A percentile compares a stretch with the other conserved stretches of the same genome.
Conservation (phyloP, 2,797 vertebrate genomes). For the Acanthurus tractus region DNA sequence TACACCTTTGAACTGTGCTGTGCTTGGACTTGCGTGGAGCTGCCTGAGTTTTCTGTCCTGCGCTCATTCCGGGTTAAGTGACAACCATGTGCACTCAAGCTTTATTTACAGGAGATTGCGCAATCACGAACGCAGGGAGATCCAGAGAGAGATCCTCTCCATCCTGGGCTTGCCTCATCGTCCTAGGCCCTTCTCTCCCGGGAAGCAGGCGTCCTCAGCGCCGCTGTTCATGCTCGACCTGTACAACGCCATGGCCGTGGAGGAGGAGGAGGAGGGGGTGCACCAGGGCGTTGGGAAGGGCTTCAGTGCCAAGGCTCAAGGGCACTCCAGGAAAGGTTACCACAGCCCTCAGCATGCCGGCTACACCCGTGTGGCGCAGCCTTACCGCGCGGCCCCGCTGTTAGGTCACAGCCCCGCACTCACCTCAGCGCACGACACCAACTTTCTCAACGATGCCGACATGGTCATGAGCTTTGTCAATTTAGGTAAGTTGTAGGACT, state of each 20-base stretch:
- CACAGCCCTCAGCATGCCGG: conserved; percentile 88
- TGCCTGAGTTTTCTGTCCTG: conserved; percentile 90
- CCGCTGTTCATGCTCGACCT: conserved; percentile 99
- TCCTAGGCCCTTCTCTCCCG: conserved; percentile 97
- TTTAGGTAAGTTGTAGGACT: conserved; percentile 89
- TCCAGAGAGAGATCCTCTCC: conserved; percentile 99
- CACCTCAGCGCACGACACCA: conserved; percentile 93
- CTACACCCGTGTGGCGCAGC: conserved; percentile 90
- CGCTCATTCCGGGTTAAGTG: conserved; percentile 90
- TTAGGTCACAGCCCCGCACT: conserved; percentile 92
- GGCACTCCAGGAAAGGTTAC: conserved; percentile 88
- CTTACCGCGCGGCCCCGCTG: conserved; percentile 89
- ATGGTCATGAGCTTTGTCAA: conserved; percentile 99
- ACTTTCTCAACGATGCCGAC: conserved; percentile 98
- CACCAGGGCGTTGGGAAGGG: conserved; percentile 86
- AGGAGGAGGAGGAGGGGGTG: conserved; percentile 90
- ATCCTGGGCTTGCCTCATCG: conserved; percentile 98
- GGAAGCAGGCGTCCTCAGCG: conserved; percentile 97
- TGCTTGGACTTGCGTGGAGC: conserved; percentile 93
- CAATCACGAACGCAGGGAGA: conserved; percentile 97
- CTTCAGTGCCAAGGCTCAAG: conserved; percentile 85
- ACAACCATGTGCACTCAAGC: conserved; percentile 99
- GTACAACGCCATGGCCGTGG: conserved; percentile 98
- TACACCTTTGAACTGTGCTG: conserved; percentile 83
- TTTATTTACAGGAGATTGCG: conserved; percentile 99